Base-by-base conservation (phyloP, 2,797 vertebrate species). In the Alcedo quadribrachys region DNA sequence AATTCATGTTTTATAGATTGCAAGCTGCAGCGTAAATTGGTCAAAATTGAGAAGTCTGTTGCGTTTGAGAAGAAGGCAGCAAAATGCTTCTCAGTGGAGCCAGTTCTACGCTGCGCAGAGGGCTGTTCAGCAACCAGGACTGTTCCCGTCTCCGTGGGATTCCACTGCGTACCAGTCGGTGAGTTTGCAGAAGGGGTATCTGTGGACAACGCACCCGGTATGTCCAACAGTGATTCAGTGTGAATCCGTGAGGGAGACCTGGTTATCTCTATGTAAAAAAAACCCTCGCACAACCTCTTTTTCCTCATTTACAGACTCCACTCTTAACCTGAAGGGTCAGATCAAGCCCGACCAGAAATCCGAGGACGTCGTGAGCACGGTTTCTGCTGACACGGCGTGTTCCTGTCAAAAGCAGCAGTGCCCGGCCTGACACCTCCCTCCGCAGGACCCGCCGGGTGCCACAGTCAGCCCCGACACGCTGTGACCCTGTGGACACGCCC, bases 1-100 rank as follows among this genome's bases (percentile, higher is more conserved):
- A 51, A 43, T 15, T 77, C 4, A 1, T 60, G 25, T 91, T 78
- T 96, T 87, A 70, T 5, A 96, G 95, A 51, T 42, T 97, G 95
- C 5, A 96, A 96, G 27, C 90, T 97, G 43, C 81, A 95, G 45
- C 80, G 24, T 30, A 71, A 21, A 62, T 21, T 87, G 25, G 90
- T 97, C 76, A 83, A 73, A 77, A 89, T 74, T 8, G 95, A 96
- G 63, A 94, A 81, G 46, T 9, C 84, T 4, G 10, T 71, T n/a
- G 57, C 45, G 5, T 95, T 87, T 82, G 90, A 92, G 73, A 91
- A 88, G 37, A 6, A 2, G 18, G 82, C 53, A 33, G 83, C 48
- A 46, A 95, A 85, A 70, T 96, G 95, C 74, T 96, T 92, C 81
- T 96, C 94, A 1, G 32, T 85, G 19, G 93, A 96, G 75, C 92